Conservation (phyloP, 2,797 vertebrate genomes). For the Acipenser transmontanus region DNA sequence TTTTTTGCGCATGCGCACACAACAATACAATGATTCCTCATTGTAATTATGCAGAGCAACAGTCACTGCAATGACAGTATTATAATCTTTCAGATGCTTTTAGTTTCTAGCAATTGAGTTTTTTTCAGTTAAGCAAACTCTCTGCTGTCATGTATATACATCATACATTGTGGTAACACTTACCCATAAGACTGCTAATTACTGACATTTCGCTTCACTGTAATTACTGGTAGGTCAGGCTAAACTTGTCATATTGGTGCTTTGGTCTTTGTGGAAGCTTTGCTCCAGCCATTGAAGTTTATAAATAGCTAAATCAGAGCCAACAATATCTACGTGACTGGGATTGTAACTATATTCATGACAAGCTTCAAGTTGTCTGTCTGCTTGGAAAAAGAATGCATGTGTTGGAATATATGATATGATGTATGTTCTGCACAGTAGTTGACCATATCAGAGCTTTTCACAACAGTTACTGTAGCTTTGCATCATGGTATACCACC, state of each 20-base stretch:
- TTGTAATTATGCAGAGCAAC: too few species aligned
- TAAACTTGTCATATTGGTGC: constrained; percentile 3
- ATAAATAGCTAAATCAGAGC: not conserved
- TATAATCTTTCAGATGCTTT: too few species aligned
- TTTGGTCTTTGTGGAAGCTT: not conserved
- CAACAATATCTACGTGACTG: constrained; percentile 1
- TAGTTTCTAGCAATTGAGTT: not conserved
- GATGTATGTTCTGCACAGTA: too few species aligned
- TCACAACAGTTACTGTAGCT: too few species aligned
- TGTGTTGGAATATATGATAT: not conserved
- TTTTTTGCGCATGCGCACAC: too few species aligned
- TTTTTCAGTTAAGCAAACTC: not conserved
- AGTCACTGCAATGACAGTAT: too few species aligned
- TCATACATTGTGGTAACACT: not conserved
- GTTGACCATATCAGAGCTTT: too few species aligned
- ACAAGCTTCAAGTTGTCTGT: not conserved
- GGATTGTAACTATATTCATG: not conserved
- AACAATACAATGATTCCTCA: too few species aligned
- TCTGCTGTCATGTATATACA: not conserved
- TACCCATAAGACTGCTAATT: not conserved
- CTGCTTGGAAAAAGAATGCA: not conserved
- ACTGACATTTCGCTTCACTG: constrained; percentile 1
- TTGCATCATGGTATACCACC: too few species aligned
- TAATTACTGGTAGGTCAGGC: constrained; percentile 1
- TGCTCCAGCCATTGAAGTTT: not conserved